phyloP scores from a whole-genome alignment of 2,888 invertebrate genomes.

The Tenthredo distinguenda region DNA sequence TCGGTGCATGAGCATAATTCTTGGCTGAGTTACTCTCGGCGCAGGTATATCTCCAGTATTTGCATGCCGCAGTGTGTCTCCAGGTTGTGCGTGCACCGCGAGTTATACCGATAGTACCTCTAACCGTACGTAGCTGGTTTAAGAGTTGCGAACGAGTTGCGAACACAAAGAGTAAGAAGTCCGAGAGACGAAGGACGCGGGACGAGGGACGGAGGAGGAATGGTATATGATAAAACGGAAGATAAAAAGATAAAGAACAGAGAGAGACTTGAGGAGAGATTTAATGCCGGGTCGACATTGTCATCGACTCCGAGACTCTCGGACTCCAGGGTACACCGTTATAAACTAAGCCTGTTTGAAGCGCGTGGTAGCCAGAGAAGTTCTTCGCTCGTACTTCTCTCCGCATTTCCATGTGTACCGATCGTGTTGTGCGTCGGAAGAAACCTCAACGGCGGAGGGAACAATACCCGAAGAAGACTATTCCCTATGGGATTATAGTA shows the following conservation, averaged over 20 bases:
- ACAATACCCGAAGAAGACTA: not conserved
- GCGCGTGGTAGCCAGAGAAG: constrained; percentile 25
- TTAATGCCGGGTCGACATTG: constrained; percentile 73
- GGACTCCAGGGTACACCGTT: constrained; percentile 15
- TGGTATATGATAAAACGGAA: constrained; percentile 46
- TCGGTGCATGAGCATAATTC: constrained; percentile 69
- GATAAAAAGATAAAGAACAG: constrained; percentile 38
- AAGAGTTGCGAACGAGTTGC: not conserved
- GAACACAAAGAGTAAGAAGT: not conserved
- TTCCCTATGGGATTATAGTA: not conserved
- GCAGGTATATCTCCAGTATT: not conserved
- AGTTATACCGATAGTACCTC: not conserved
- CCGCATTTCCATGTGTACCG: constrained; percentile 20
- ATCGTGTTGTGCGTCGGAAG: constrained; percentile 36
- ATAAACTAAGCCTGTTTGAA: constrained; percentile 52
- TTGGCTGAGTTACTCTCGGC: not conserved
- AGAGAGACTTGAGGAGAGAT: constrained; percentile 61
- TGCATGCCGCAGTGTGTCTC: constrained; percentile 34
- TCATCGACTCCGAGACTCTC: constrained; percentile 63
- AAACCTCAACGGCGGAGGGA: not conserved
- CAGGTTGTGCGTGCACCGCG: constrained; percentile 59
- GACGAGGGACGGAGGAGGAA: not conserved
- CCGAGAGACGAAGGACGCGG: not conserved
- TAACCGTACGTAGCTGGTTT: not conserved
- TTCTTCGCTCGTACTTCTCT: too few relatives aligned